Conservation (phyloP, 2,797 vertebrate species). For the Emydoidea blandingii region DNA sequence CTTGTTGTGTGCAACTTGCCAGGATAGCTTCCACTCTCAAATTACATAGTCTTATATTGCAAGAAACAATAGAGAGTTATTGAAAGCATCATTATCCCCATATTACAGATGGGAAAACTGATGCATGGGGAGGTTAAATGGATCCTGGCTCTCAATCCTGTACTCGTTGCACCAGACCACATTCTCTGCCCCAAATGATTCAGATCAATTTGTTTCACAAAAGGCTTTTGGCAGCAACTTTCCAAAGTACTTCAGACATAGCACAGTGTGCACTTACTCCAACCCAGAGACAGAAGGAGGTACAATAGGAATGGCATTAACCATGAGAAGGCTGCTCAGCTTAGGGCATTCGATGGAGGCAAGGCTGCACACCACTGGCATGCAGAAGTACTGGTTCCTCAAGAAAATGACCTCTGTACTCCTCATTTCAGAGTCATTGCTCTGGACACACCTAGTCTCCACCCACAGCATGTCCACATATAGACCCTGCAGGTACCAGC, state of each 20-base stretch:
- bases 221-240: background rate
- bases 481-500: background rate
- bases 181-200: background rate
- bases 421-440: background rate
- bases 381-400: background rate
- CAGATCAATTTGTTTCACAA: slow-evolving; percentile 16
- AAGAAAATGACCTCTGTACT: background rate
- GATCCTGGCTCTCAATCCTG: background rate
- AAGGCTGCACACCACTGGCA: background rate
- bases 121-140: background rate
- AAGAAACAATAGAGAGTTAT: background rate
- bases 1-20: background rate
- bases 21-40: background rate
- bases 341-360: background rate
- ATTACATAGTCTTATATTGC: background rate
- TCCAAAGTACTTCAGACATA: slow-evolving; percentile 12
- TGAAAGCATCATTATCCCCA: background rate
- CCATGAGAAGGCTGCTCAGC: background rate
- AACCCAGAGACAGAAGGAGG: background rate
- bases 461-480: background rate
- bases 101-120: background rate
- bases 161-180: background rate
- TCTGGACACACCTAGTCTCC: background rate
- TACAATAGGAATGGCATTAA: background rate
- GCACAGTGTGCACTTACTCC: background rate